These are phyloP conservation scores for Xanthorhoe spadicearia DNA, from an alignment of 2,888 invertebrate species.

Conservation along the genomic window DNA sequence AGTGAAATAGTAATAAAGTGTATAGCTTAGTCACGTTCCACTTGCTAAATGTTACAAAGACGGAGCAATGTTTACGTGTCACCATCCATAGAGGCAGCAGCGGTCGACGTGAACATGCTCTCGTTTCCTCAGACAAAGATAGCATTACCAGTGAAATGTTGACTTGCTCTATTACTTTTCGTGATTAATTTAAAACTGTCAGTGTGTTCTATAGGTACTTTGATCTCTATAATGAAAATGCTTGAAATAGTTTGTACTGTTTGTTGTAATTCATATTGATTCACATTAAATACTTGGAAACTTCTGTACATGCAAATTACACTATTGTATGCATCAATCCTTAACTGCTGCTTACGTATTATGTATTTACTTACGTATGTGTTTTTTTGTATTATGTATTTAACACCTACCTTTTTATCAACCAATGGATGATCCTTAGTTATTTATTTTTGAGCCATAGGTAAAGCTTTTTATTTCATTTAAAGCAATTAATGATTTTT, in stretches of 20 bases:
- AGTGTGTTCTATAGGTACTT: not conserved
- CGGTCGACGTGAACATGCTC: conserved; percentile 48
- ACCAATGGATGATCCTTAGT: not conserved
- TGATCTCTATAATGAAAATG: not conserved
- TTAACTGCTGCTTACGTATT: too few relatives aligned
- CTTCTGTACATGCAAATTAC: too few relatives aligned
- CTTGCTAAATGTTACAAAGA: conserved; percentile 70
- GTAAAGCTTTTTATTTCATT: not conserved
- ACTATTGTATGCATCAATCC: too few relatives aligned
- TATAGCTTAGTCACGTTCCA: conserved; percentile 60
- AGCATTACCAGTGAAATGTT: conserved; percentile 11
- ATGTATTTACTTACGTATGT: too few relatives aligned
- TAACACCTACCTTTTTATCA: not conserved
- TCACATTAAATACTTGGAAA: too few relatives aligned
- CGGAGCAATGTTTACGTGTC: conserved; percentile 62
- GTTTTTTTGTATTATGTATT: too few relatives aligned
- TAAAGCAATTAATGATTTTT: not conserved
- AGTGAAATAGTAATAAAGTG: conserved; percentile 19
- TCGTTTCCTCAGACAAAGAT: conserved; percentile 32
- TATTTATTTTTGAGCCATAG: not conserved
- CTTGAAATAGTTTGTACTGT: too few relatives aligned
- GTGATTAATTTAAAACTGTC: not conserved
- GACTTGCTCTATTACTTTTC: conserved; percentile 15
- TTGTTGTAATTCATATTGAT: too few relatives aligned
- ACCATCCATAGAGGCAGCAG: conserved; percentile 54